Evolutionary conservation across 2,888 invertebrate genomes (phyloP).

Genomic region (Eupithecia tripunctaria): DNA sequence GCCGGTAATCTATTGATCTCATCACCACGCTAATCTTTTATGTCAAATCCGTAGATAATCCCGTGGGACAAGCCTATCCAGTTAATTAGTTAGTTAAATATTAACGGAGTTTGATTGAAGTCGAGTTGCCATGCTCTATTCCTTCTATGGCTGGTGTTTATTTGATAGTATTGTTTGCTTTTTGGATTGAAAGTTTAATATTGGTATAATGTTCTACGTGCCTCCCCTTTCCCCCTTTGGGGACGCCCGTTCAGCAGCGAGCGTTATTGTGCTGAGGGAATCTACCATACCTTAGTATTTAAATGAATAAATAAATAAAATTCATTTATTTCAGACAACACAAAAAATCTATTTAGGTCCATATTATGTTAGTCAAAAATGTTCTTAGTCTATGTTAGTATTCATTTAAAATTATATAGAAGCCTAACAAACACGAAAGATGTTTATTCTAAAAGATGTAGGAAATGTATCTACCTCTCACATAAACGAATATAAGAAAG

Average conservation of each 20-base stretch:
- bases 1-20: constrained; percentile 14
- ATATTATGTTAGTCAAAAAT: too few species aligned
- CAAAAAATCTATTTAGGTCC: too few species aligned
- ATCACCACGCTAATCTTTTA: constrained; percentile 26
- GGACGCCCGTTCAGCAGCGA: too few species aligned
- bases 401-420: too few species aligned
- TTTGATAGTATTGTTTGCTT: background rate
- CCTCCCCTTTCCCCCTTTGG: too few species aligned
- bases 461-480: background rate
- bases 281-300: too few species aligned
- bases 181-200: background rate
- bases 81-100: constrained; percentile 44
- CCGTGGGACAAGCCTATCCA: constrained; percentile 12
- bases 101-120: constrained; percentile 39
- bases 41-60: constrained; percentile 26
- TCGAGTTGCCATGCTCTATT: constrained; percentile 17
- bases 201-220: background rate
- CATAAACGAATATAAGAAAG: background rate
- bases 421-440: too few species aligned
- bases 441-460: too few species aligned
- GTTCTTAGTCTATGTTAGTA: too few species aligned
- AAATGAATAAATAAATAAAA: too few species aligned
- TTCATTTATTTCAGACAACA: too few species aligned
- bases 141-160: background rate
- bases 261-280: too few species aligned